Base-by-base conservation (phyloP, 92 coral and sea anemone species). In the Micromussa lordhowensis region DNA sequence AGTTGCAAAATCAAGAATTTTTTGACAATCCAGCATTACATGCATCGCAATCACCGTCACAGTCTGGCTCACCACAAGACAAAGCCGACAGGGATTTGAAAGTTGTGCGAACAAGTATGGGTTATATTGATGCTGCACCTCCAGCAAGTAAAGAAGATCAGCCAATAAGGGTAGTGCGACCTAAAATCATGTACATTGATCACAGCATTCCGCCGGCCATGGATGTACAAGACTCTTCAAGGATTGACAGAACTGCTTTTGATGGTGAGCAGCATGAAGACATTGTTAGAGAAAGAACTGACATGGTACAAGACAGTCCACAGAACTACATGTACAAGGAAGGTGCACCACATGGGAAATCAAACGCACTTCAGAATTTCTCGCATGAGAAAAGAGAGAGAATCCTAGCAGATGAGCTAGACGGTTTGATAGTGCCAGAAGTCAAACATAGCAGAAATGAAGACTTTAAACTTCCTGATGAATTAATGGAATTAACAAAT, bases 161-260 rank as follows among this genome's bases (percentile, higher is more conserved):
- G 57, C 73, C 81, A 5, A 30, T 84, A 1, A 84, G 80, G 44
- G 87, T 73, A 34, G 87, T 84, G 70, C 87, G 87, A 58, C 87
- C 87, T 32, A 84, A 74, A 72, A 73, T 84, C 53, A 55, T 84
- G 72, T 84, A 84, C 55, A 31, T 84, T 9, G 21, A 84, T 34
- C 68, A 75, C 22, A 55, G 68, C 79, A 55, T 34, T 32, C 34
- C 15, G n/a, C 54, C 70, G 22, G 51, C 70, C 55, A 34, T 51
- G 35, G 72, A 84, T 58, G 51, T 31, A 16, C 71, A 70, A 74
- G 80, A 84, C n/a, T 35, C 73, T 55, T 35, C 87, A 55, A 21
- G 26, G 48, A 82, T 26, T 15, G n/a, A 0, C 1, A 49, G 77
- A 57, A 30, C 71, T 21, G 49, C 15, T 7, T 36, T 34, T 38